Evolutionary conservation across 2,113 vertebrate genomes (phyloP).

Genomic region (Hemiprocne comata): DNA sequence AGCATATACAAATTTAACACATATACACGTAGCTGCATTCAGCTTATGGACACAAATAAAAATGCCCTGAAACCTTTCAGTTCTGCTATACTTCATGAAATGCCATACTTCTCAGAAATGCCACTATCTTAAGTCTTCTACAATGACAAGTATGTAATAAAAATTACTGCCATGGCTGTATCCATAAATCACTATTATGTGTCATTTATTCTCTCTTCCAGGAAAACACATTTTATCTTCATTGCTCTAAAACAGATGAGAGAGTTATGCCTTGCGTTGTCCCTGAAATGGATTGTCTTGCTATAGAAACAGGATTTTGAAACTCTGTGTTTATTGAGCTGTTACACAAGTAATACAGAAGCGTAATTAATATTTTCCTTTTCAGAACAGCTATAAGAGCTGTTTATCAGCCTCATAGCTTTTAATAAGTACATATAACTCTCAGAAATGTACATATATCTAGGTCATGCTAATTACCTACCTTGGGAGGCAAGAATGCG

Average conservation of each 20-base stretch:
- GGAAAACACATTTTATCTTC: background rate
- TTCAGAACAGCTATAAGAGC: background rate
- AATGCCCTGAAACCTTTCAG: background rate
- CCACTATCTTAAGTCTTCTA: background rate
- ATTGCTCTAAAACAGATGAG: background rate
- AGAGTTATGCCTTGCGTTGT: background rate
- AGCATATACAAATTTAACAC: background rate
- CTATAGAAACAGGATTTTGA: background rate
- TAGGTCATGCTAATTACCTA: conserved; percentile 57
- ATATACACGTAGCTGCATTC: background rate
- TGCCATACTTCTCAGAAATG: background rate
- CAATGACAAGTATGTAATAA: background rate
- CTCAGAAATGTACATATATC: conserved; percentile 42
- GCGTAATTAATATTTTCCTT: conserved; percentile 23
- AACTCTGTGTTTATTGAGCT: background rate
- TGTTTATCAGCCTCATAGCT: background rate
- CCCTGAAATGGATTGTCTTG: background rate
- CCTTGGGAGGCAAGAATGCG: conserved; percentile 10
- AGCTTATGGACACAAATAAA: background rate
- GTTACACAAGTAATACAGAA: background rate
- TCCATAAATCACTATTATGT: background rate
- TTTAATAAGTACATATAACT: conserved; percentile 28
- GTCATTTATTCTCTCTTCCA: background rate
- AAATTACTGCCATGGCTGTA: background rate
- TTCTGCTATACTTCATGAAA: background rate